phyloP scores from a whole-genome alignment of 2,113 vertebrate species.

The Setophaga coronata region DNA sequence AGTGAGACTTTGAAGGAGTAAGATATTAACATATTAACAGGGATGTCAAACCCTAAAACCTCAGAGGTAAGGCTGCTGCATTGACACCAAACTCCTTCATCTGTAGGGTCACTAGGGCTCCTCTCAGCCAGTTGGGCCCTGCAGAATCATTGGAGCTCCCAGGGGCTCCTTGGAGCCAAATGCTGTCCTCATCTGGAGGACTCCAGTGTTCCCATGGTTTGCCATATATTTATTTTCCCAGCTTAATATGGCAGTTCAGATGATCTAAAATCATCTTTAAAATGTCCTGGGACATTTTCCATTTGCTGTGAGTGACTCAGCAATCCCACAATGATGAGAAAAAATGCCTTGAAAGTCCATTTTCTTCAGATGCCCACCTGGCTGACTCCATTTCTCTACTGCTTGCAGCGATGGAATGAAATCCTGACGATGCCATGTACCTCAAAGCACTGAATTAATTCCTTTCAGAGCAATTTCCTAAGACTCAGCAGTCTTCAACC shows the following conservation, averaged over 20 bases:
- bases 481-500: neutral
- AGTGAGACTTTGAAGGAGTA: neutral
- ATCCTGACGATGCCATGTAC: accelerated
- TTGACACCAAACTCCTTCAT: accelerated
- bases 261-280: neutral
- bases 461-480: neutral
- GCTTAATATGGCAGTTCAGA: neutral
- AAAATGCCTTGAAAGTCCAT: neutral
- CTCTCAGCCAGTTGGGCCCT: neutral
- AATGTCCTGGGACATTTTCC: neutral
- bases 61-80: neutral
- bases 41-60: neutral
- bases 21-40: neutral
- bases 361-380: neutral
- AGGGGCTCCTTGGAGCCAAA: neutral
- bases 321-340: neutral
- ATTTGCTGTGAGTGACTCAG: neutral
- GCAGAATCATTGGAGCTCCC: neutral
- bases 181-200: neutral
- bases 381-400: neutral
- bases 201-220: neutral
- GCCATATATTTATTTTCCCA: neutral
- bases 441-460: neutral
- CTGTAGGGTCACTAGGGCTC: neutral
- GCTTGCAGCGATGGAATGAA: neutral